Evolutionary conservation across 2,888 invertebrate genomes (phyloP), one percentile per base, ranked within the genome.

Genomic region (Choreutis nemorana): DNA sequence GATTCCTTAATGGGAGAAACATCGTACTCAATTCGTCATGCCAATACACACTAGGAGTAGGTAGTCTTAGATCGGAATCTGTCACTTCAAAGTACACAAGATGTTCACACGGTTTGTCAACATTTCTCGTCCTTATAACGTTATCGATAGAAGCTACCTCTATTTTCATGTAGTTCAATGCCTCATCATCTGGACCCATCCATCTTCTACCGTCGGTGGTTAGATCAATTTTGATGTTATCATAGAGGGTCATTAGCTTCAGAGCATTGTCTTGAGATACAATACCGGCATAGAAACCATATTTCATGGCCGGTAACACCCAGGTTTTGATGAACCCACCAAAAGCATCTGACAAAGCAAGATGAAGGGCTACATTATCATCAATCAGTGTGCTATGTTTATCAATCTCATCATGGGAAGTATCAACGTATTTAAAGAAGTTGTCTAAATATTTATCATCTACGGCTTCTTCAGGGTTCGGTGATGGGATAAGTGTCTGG

Each of bases 321-420:
- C 82, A 81, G 25, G 75, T 65, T 44, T 83, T 81, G 13, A 87
- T 55, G 45, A 84, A 86, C 8, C 86, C 86, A 21, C 86, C 86
- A 41, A 81, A 42, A 23, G 60, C 62, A 40, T 81, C 83, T 4
- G 78, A 78, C 0, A 81, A 52, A 1, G 82, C 75, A 31, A 45
- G 42, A 3, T 58, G 60, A 49, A 77, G 42, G 1, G 67, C 48
- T 4, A 36, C 45, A 12, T 53, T 45, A 2, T 48, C 33, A 35
- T 49, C 46, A 3, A 35, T 14, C 25, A 43, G 54, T 2, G 12
- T 24, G 2, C 58, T 45, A 39, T 58, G 55, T 15, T 38, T 51
- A 39, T 60, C 63, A 2, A 72, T 45, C 2, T 44, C 34, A 0
- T 27, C 15, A 35, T 58, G 68, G 2, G 60, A 40, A 2, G 60